phyloP scores from a whole-genome alignment of 2,113 vertebrate genomes.

The Macrotis lagotis region DNA sequence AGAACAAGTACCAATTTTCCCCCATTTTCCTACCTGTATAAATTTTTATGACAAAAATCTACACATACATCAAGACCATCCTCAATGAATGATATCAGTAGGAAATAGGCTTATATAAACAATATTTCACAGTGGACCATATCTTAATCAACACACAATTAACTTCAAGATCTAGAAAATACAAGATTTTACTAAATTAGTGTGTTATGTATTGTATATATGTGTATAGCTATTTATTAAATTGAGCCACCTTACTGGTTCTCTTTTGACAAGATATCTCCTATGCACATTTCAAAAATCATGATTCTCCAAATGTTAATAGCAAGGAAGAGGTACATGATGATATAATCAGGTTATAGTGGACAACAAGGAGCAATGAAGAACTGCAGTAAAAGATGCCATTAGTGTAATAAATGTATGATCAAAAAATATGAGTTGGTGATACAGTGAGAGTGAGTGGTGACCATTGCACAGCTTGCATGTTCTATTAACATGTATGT shows the following conservation, averaged over 20 bases:
- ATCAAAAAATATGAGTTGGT: neutral
- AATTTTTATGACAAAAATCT: neutral
- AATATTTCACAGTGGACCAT: neutral
- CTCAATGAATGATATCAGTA: neutral
- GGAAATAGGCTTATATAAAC: neutral
- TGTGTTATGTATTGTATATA: neutral
- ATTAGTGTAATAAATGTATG: neutral
- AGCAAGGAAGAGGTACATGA: neutral
- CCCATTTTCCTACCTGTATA: neutral
- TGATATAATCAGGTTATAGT: neutral
- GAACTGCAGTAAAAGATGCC: neutral
- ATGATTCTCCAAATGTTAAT: neutral
- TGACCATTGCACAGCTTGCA: neutral
- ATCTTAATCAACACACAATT: neutral
- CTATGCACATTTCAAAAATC: neutral
- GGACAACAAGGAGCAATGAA: neutral
- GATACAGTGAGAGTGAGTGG: neutral
- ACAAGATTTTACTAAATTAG: neutral
- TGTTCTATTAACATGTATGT: neutral
- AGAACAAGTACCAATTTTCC: neutral
- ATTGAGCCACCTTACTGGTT: neutral
- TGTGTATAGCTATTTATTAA: neutral
- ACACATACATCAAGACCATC: neutral
- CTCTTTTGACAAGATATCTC: neutral
- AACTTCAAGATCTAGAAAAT: neutral